phyloP scores from a whole-genome alignment of 2,888 invertebrate genomes.

The Lissocephala sabroskyi region DNA sequence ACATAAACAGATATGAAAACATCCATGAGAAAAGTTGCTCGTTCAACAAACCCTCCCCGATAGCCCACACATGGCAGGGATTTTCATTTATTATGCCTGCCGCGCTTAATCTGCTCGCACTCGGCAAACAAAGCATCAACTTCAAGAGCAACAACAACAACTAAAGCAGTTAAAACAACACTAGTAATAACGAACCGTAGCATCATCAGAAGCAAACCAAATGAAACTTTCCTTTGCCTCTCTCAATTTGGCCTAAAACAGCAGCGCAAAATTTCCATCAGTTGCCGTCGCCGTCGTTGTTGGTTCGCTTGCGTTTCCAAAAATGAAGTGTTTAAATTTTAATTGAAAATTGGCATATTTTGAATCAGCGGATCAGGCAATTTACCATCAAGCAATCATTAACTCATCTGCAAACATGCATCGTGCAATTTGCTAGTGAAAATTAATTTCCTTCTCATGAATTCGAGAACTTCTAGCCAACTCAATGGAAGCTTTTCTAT shows the following conservation, averaged over 20 bases:
- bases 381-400: neutral
- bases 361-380: neutral
- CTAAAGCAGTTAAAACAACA: neutral
- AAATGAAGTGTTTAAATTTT: conserved; percentile 41
- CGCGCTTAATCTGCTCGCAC: conserved; percentile 39
- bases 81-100: conserved; percentile 47
- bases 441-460: no score
- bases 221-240: neutral
- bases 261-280: neutral
- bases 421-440: no score
- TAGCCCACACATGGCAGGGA: conserved; percentile 32
- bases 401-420: no score
- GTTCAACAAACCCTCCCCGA: conserved; percentile 10
- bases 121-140: conserved; percentile 13
- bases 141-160: conserved; percentile 14
- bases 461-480: no score
- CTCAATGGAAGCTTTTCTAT: no score
- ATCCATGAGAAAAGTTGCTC: conserved; percentile 50
- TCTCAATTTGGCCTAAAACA: neutral
- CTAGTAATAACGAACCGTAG: no score
- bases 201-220: neutral
- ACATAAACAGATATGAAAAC: conserved; percentile 61
- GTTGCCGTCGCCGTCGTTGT: neutral
- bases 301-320: neutral
- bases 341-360: conserved; percentile 38